Base-by-base conservation (phyloP, 2,113 vertebrate species). In the Rostratula benghalensis region DNA sequence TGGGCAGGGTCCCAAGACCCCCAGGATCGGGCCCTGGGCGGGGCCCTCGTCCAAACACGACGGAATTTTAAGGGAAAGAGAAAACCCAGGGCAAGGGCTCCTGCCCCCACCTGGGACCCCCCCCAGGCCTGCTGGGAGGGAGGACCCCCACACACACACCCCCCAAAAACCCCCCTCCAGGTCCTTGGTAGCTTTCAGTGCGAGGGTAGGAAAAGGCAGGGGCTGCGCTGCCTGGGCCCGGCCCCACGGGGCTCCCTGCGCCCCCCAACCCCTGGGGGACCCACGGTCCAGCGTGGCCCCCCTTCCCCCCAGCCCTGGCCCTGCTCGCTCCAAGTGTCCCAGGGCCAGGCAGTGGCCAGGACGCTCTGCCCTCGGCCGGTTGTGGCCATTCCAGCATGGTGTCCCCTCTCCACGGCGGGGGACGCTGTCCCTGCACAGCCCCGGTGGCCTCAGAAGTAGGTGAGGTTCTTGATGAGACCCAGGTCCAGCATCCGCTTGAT, bases 401-500 rank as follows among this genome's bases (percentile, higher is more conserved):
- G 59, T 22, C 24, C 53, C 67, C 30, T 5, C 39, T 15, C 39
- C 4, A 2, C 1, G 11, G 56, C 1, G 11, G 13, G 7, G 35
- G 8, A 12, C 8, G 0, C 2, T 11, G 73, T 75, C 75, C 46
- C 63, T n/a, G 46, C 0, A 1, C 22, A 9, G 63, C 71, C 90
- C 54, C 4, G 1, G 31, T 9, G 4, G 27, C 80, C 46, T 97
- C 97, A 98, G 97, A 98, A 98, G 96, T 96, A 97, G 4, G 98
- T 98, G 84, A 98, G 98, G 96, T 98, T 98, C 97, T 94, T 98
- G 92, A 98, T 5, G 0, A 97, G 97, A 31, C 98, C 98, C 33
- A 98, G 77, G 77, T 98, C 98, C 83, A 98, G 97, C 98, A 98
- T 98, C 91, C 92, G 43, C 76, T 98, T 98, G 97, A 98, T 98